Evolutionary conservation across 2,888 invertebrate genomes (phyloP).

Genomic region (Phasia obesa): DNA sequence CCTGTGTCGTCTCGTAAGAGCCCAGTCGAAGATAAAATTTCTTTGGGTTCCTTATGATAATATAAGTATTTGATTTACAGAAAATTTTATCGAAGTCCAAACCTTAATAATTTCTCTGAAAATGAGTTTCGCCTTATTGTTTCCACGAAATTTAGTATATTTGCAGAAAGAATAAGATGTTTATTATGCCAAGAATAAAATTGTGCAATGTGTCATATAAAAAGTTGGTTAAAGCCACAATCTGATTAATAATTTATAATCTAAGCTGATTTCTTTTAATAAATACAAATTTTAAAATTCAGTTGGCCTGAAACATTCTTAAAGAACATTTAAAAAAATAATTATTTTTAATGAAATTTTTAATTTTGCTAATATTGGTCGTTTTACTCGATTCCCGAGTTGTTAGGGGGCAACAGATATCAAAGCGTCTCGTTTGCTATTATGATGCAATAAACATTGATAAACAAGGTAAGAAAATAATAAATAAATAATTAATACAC

Average conservation of each 20-base stretch:
- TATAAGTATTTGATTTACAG: no score
- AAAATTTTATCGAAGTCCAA: no score
- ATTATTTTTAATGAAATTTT: background rate
- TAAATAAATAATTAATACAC: background rate
- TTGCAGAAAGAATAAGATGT: no score
- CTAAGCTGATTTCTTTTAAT: background rate
- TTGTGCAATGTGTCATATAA: no score
- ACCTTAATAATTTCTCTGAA: no score
- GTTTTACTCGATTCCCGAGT: background rate
- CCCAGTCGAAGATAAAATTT: no score
- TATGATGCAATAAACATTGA: conserved; percentile 20
- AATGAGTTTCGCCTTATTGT: no score
- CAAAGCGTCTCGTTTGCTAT: conserved; percentile 37
- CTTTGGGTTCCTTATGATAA: no score
- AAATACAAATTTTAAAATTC: background rate
- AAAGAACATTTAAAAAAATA: background rate
- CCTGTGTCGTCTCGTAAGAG: no score
- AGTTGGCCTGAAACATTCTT: background rate
- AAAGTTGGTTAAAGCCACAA: background rate
- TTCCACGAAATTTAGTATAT: no score
- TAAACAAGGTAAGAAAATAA: conserved; percentile 20
- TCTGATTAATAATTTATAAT: background rate
- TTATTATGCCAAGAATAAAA: no score
- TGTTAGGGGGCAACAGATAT: background rate
- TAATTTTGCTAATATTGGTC: background rate